Base-by-base conservation (phyloP, 2,888 invertebrate species). In the Hypena proboscidalis region DNA sequence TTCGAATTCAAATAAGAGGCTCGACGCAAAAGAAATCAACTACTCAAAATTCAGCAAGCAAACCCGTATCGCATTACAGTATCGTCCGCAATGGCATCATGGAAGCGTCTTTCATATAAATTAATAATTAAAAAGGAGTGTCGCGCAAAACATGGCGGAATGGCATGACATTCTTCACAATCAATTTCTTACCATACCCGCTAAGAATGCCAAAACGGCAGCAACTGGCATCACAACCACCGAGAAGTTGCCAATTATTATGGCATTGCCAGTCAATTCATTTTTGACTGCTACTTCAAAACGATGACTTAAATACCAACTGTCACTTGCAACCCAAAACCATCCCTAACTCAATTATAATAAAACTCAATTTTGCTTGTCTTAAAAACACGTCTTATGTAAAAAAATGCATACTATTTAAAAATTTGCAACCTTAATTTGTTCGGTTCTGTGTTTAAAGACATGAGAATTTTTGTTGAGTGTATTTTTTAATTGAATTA, bases 131-230 rank as follows among this genome's bases (percentile, higher is more conserved):
- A 64, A 41, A 61, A 50, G 48, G 53, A 65, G 58, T 56, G 53
- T 53, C 23, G 43, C 30, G 33, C 47, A 64, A 68, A 74, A 70
- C 55, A 68, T 61, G 63, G 63, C 54, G 37, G 70, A 74, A 80
- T 74, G 69, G 65, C 50, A 55, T 64, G 20, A 51, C 77, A 76
- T 83, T 75, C 69, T 48, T 36, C 17, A 53, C 67, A 74, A 80
- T 77, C 74, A 75, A 72, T 74, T 78, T 73, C 68, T 77, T 77
- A 53, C 47, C 35, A 49, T 37, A 42, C 44, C 10, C 42, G 46
- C 43, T 30, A 27, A 30, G 50, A 58, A 64, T 56, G 52, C 11
- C 56, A 56, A 44, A 52, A 47, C 19, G 43, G 36, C 25, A 45
- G 40, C 42, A 25, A 33, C 39, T 42, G 52, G 50, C 54, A 61